Conservation (phyloP, 2,113 vertebrate genomes). For the Naja naja region DNA sequence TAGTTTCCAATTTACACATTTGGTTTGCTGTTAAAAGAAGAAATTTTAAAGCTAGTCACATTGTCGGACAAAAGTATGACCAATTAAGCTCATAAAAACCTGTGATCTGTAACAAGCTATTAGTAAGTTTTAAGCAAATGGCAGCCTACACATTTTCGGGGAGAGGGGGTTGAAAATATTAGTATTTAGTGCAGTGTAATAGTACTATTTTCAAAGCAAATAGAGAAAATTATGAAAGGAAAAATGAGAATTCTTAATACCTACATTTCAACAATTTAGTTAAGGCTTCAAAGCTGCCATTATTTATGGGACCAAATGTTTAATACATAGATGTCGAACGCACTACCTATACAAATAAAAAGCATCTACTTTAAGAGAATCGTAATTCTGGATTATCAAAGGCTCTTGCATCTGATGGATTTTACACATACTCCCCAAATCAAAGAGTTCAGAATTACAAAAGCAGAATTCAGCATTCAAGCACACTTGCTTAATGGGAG, state of each 20-base stretch:
- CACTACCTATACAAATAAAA: background rate
- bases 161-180: background rate
- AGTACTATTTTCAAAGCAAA: background rate
- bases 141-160: background rate
- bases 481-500: conserved; percentile 75
- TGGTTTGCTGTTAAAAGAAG: background rate
- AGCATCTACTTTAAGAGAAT: conserved; percentile 18
- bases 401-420: conserved; percentile 44
- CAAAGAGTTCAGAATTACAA: conserved; percentile 64
- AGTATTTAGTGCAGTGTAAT: conserved; percentile 12
- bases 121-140: background rate
- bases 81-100: conserved; percentile 5
- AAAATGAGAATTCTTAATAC: background rate
- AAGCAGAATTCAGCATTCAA: conserved; percentile 68
- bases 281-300: background rate
- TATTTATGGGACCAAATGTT: background rate
- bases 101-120: background rate
- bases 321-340: background rate
- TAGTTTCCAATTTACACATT: background rate
- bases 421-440: conserved; percentile 41
- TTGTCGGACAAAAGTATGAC: background rate
- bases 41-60: background rate
- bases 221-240: background rate
- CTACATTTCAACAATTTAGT: background rate
- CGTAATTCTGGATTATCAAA: conserved; percentile 31